These are phyloP conservation scores for Ridgeia piscesae DNA, from an alignment of 1,140 invertebrate species.

Conservation along the genomic window DNA sequence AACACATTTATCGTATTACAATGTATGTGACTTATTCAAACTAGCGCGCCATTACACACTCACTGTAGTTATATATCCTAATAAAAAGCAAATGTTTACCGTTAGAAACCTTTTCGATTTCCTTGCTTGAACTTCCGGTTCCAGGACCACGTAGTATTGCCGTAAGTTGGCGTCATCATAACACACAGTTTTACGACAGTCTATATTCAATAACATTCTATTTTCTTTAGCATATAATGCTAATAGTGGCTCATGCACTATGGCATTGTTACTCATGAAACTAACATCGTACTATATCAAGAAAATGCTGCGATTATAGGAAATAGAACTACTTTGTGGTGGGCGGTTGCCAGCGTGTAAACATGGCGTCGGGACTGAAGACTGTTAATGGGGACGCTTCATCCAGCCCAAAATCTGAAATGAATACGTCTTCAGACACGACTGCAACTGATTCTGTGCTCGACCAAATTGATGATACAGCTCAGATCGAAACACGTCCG, in stretches of 20 bases:
- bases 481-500: neutral
- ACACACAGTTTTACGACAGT: neutral
- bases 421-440: neutral
- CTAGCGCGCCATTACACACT: conserved; percentile 27
- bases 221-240: neutral
- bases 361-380: neutral
- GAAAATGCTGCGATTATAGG: neutral
- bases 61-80: too few relatives aligned
- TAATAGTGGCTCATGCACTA: neutral
- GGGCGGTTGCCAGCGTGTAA: conserved; percentile 4
- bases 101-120: conserved; percentile 10
- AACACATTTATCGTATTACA: neutral
- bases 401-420: neutral
- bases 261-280: neutral
- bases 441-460: neutral
- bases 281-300: neutral
- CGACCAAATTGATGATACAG: neutral
- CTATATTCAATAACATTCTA: neutral
- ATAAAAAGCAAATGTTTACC: conserved; percentile 1
- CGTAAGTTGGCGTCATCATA: conserved; percentile 12
- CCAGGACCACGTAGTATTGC: neutral
- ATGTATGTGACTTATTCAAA: neutral
- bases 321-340: conserved; percentile 19
- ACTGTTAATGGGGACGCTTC: neutral
- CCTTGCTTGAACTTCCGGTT: neutral